Conservation (phyloP, 2,797 vertebrate species). For the Aplochiton taeniatus region DNA sequence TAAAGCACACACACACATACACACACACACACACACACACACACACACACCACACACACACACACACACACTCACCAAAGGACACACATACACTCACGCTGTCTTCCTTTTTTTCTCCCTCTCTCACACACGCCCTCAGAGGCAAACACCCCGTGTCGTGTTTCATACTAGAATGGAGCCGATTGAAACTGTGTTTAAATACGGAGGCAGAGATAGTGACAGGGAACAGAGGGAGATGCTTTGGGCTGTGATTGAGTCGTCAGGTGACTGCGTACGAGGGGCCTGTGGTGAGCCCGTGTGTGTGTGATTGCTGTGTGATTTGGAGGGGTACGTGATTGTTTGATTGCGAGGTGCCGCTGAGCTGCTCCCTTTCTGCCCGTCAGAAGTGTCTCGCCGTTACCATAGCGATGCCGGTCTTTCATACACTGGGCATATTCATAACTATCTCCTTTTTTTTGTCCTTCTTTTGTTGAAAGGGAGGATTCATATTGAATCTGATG, state of each 20-base stretch:
- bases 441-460: neutral
- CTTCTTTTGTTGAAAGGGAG: neutral
- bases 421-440: neutral
- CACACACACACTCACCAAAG: neutral
- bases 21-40: neutral
- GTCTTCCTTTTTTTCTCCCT: neutral
- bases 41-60: neutral
- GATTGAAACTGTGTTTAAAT: too few relatives aligned
- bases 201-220: too few relatives aligned
- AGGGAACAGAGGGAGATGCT: slow-evolving; percentile 10
- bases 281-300: slow-evolving; percentile 34
- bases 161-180: neutral
- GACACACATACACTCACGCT: too few relatives aligned
- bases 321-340: slow-evolving; percentile 54
- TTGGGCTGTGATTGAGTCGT: slow-evolving; percentile 28
- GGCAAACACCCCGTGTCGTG: too few relatives aligned
- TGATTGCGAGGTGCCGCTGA: slow-evolving; percentile 58
- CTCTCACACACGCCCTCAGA: neutral
- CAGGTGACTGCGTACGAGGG: slow-evolving; percentile 41
- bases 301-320: slow-evolving; percentile 54
- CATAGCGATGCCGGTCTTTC: slow-evolving; percentile 53
- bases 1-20: neutral
- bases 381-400: slow-evolving; percentile 61
- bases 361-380: slow-evolving; percentile 54
- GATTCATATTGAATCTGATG: too few relatives aligned